These are phyloP conservation scores for Aplodontia rufa DNA, from an alignment of 2,113 vertebrate species.

Conservation along the genomic window DNA sequence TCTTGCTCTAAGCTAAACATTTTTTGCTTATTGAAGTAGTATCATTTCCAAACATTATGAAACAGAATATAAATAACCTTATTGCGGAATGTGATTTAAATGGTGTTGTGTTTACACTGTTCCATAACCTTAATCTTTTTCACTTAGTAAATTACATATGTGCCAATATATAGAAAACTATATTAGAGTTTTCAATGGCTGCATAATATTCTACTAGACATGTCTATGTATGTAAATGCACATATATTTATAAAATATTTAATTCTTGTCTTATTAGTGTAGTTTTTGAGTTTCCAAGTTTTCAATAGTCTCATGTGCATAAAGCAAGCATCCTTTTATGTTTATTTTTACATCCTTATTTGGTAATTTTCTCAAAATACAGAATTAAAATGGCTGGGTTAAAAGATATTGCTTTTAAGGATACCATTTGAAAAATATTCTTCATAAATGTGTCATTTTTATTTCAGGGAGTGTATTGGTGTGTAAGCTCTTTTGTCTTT, in stretches of 20 bases:
- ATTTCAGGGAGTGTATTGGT: neutral
- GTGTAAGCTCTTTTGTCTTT: neutral
- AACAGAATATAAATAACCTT: neutral
- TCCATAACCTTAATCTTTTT: neutral
- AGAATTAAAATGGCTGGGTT: slow-evolving; percentile 1
- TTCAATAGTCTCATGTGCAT: neutral
- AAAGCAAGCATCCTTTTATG: neutral
- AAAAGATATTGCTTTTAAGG: neutral
- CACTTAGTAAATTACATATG: neutral
- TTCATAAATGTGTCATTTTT: neutral
- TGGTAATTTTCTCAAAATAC: slow-evolving; percentile 3
- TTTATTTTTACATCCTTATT: neutral
- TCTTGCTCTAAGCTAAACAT: neutral
- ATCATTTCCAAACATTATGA: neutral
- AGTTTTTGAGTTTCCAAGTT: neutral
- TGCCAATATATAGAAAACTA: neutral
- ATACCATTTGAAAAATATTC: neutral
- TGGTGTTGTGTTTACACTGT: neutral
- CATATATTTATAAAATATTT: neutral
- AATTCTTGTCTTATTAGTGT: neutral
- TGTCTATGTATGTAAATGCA: neutral
- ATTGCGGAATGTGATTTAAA: neutral
- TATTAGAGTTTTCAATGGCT: neutral
- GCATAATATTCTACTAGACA: neutral
- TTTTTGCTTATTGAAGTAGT: neutral